A percentile compares a stretch with the other conserved stretches of the same genome.
phyloP scores from a whole-genome alignment of 2,797 vertebrate genomes.

The Neosilurus mollespiculum region DNA sequence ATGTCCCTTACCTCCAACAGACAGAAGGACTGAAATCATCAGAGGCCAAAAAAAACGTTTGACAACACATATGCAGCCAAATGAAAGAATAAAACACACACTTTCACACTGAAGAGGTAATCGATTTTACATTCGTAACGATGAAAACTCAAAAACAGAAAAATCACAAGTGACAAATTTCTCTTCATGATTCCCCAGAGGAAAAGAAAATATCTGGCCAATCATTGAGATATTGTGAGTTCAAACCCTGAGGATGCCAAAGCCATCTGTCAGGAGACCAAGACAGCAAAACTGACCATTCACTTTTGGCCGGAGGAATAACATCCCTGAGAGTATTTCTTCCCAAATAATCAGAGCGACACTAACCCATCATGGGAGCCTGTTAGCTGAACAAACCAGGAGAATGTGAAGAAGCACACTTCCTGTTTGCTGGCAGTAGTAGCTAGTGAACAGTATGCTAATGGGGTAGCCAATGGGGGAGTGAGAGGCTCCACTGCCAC shows the following conservation, averaged over 20 bases:
- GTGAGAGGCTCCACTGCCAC: too few relatives aligned
- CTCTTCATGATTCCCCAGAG: not conserved
- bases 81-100: not conserved
- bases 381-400: not conserved
- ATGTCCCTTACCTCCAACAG: not conserved
- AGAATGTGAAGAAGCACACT: not conserved
- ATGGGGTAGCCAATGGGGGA: not conserved
- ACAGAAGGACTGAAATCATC: not conserved
- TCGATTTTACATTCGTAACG: not conserved
- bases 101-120: too few relatives aligned
- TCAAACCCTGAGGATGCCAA: not conserved
- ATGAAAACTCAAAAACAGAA: not conserved
- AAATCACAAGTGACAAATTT: not conserved
- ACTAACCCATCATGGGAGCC: not conserved
- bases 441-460: not conserved
- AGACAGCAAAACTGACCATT: not conserved
- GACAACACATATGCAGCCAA: not conserved
- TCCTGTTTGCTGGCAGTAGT: not conserved
- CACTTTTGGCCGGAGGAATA: not conserved
- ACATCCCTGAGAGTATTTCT: too few relatives aligned
- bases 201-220: not conserved
- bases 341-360: conserved; percentile 1
- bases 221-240: not conserved
- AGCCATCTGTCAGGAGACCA: conserved; percentile 9
- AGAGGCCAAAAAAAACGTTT: not conserved